phyloP scores from a whole-genome alignment of 2,797 vertebrate species.

The Coracias cyanogaster region DNA sequence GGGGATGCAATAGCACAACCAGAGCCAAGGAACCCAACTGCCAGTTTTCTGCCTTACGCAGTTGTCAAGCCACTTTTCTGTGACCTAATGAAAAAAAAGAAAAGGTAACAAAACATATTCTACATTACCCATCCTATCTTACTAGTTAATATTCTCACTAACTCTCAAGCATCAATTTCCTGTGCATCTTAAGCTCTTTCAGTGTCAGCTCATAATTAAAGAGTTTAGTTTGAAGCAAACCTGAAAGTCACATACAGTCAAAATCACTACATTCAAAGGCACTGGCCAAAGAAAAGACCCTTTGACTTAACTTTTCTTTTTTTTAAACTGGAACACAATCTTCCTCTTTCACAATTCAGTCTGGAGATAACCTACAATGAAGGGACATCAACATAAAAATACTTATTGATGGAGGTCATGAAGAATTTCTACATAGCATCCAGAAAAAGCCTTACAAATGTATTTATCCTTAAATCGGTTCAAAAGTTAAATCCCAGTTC shows the following conservation, averaged over 20 bases:
- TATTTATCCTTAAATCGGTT: not conserved
- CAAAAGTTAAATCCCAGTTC: not conserved
- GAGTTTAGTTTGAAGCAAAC: not conserved
- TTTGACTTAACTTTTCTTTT: not conserved
- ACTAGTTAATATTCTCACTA: not conserved
- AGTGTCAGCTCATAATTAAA: not conserved
- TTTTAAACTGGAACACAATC: not conserved
- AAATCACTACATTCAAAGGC: not conserved
- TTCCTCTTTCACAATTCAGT: not conserved
- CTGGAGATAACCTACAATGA: not conserved
- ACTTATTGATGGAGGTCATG: not conserved
- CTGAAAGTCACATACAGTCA: not conserved
- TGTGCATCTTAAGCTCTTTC: not conserved
- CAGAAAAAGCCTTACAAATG: not conserved
- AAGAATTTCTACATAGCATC: not conserved
- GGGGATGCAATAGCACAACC: accelerated
- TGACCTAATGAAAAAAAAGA: not conserved
- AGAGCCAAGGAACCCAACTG: not conserved
- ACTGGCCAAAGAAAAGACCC: not conserved
- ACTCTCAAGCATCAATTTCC: not conserved
- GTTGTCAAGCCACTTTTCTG: not conserved
- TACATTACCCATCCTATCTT: not conserved
- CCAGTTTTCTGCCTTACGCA: not conserved
- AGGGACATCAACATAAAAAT: not conserved
- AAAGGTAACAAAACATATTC: not conserved